Evolutionary conservation across 2,113 vertebrate species (phyloP).

Genomic region (Laterallus jamaicensis): DNA sequence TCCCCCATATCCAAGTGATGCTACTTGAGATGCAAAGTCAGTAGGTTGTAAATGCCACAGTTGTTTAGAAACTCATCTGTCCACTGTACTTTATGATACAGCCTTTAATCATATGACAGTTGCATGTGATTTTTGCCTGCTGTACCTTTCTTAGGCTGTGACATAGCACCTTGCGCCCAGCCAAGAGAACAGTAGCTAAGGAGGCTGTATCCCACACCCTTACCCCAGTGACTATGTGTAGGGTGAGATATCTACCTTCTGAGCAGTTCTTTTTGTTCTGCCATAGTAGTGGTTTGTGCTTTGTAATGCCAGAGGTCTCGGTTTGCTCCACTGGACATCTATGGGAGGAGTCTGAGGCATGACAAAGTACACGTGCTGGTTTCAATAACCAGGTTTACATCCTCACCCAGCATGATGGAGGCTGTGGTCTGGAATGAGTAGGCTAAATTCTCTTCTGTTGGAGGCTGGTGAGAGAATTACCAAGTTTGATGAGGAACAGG

Average conservation of each 20-base stretch:
- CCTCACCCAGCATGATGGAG: background rate
- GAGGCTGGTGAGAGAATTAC: background rate
- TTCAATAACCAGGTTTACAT: background rate
- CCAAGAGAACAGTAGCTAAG: background rate
- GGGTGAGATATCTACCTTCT: background rate
- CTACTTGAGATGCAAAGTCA: background rate
- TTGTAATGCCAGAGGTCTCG: background rate
- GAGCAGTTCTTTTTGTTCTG: background rate
- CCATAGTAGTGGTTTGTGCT: background rate
- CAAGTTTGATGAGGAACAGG: background rate
- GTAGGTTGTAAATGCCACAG: background rate
- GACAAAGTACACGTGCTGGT: background rate
- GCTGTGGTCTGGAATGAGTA: background rate
- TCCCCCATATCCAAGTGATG: background rate
- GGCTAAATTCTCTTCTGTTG: background rate
- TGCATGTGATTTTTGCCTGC: background rate
- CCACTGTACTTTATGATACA: background rate
- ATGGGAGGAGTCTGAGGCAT: background rate
- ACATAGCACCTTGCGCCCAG: background rate
- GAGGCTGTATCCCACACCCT: background rate
- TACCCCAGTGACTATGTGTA: background rate
- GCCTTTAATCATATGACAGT: background rate
- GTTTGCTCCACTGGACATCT: background rate
- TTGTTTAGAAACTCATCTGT: background rate
- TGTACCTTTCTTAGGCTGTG: background rate